Percentiles rank a stretch among this genome's conserved stretches.
These are phyloP conservation scores for Mastomys coucha DNA, from an alignment of 2,113 vertebrate genomes.

Conservation along the genomic window DNA sequence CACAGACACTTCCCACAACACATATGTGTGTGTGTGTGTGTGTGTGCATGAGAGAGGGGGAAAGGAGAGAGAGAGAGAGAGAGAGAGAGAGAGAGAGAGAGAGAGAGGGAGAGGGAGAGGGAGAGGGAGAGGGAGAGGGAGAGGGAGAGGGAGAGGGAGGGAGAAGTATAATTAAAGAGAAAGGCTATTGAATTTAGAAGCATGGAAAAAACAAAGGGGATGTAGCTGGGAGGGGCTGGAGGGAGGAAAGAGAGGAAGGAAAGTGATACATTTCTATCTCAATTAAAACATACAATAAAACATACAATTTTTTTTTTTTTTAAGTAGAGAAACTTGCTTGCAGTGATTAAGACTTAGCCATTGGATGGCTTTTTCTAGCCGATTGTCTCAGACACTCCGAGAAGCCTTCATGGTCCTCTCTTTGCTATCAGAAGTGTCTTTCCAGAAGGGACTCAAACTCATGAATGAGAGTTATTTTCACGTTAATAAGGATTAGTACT, in stretches of 20 bases:
- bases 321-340: background rate
- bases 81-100: too few relatives aligned
- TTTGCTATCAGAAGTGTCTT: background rate
- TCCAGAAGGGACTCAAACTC: conserved; percentile 36
- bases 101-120: background rate
- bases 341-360: background rate
- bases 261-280: background rate
- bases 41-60: background rate
- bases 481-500: background rate
- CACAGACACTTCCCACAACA: background rate
- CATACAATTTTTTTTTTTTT: background rate
- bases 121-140: too few relatives aligned
- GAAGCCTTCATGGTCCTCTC: background rate
- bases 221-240: background rate
- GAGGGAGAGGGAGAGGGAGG: too few relatives aligned
- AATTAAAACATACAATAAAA: background rate
- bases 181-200: background rate
- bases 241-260: background rate
- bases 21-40: background rate
- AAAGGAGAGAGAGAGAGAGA: too few relatives aligned
- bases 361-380: background rate
- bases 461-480: conserved; percentile 6
- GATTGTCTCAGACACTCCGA: background rate
- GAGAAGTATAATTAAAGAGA: background rate
- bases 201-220: background rate